Conservation (phyloP, 2,113 vertebrate species). For the Neodon shergylaensis region DNA sequence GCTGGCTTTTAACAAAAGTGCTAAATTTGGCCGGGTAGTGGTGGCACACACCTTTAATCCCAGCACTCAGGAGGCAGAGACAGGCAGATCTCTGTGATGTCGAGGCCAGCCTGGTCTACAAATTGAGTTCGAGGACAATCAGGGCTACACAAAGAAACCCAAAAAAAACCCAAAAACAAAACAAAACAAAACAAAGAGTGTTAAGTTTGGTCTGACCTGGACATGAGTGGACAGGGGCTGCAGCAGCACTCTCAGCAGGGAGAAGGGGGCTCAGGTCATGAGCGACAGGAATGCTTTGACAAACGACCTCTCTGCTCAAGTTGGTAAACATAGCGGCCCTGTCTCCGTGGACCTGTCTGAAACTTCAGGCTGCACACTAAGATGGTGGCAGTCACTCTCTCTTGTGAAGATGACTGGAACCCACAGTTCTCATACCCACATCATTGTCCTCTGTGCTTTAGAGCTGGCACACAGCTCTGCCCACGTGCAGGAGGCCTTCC, state of each 20-base stretch:
- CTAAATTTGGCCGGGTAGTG: neutral
- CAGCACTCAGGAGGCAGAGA: neutral
- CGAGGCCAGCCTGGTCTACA: neutral
- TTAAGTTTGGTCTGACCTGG: neutral
- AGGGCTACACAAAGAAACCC: neutral
- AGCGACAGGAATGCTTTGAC: neutral
- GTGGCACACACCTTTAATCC: neutral
- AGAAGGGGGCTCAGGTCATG: neutral
- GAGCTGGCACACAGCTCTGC: rapidly evolving
- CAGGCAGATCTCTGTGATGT: neutral
- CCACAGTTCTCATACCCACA: neutral
- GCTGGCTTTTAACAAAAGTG: neutral
- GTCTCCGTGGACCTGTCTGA: neutral
- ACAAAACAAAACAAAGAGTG: neutral
- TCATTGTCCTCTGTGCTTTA: neutral
- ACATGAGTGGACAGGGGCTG: neutral
- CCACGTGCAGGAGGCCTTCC: neutral
- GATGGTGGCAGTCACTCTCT: neutral
- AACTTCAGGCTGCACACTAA: neutral
- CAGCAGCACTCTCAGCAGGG: neutral
- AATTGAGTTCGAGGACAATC: neutral
- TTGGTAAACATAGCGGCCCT: neutral
- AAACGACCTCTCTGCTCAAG: neutral
- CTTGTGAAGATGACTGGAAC: neutral
- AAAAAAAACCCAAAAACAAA: neutral